phyloP scores from a whole-genome alignment of 2,888 invertebrate genomes.

The Choristoneura rosaceana region DNA sequence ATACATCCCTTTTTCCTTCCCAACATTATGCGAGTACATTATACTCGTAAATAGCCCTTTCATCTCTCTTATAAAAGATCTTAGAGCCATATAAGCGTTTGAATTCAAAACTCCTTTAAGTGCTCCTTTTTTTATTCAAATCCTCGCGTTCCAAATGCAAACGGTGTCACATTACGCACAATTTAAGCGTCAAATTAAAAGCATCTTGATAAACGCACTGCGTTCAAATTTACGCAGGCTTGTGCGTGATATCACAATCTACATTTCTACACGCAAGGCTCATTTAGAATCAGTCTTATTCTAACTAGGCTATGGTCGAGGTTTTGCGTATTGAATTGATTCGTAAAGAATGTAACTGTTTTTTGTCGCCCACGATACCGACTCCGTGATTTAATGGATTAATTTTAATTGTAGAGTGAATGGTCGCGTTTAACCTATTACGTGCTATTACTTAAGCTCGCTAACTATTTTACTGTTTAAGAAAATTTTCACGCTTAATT shows the following conservation, averaged over 20 bases:
- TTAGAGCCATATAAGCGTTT: background rate
- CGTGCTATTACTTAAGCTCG: too few relatives aligned
- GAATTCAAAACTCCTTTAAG: background rate
- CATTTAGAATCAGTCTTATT: background rate
- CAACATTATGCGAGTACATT: too few relatives aligned
- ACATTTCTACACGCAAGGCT: background rate
- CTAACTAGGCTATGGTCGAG: background rate
- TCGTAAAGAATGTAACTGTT: background rate
- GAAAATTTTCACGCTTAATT: background rate
- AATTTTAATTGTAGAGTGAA: too few relatives aligned
- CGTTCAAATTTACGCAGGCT: background rate
- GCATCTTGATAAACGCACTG: slow-evolving; percentile 9
- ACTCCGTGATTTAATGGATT: background rate
- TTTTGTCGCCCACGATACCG: background rate
- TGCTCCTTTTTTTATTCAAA: background rate
- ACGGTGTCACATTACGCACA: slow-evolving; percentile 6
- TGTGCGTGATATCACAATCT: background rate
- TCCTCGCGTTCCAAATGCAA: slow-evolving; percentile 4
- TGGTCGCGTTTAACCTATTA: too few relatives aligned
- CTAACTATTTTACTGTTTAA: background rate
- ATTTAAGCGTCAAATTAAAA: slow-evolving; percentile 10
- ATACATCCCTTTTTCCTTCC: too few relatives aligned
- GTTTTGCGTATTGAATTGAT: background rate
- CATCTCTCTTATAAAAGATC: too few relatives aligned
- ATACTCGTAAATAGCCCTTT: too few relatives aligned